Percentiles rank a stretch among this genome's conserved stretches.
Conservation (phyloP, 2,888 invertebrate species). For the Oxyscelio sp. region DNA sequence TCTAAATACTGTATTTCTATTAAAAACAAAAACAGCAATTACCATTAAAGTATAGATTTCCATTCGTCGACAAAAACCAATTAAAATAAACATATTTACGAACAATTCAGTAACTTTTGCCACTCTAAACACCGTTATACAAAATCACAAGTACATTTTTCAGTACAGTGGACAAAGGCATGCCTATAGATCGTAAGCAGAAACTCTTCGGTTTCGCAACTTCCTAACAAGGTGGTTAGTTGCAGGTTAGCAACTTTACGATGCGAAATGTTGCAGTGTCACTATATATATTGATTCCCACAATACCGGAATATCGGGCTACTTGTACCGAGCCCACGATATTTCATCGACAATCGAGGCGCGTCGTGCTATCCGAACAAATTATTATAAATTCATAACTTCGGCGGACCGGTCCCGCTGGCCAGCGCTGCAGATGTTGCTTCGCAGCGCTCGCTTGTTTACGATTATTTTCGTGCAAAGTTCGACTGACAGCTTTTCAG, state of each 20-base stretch:
- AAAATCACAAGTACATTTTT: no score
- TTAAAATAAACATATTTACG: no score
- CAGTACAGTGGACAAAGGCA: no score
- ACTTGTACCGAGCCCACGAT: constrained; percentile 62
- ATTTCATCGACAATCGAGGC: constrained; percentile 67
- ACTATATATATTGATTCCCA: constrained; percentile 50
- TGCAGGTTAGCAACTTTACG: constrained; percentile 86
- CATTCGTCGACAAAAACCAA: no score
- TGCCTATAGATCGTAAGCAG: no score
- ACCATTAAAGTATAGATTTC: no score
- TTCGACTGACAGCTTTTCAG: constrained; percentile 33
- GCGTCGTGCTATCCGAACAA: constrained; percentile 43
- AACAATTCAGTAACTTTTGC: no score
- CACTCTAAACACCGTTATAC: no score
- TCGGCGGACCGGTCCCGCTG: not conserved
- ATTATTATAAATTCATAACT: constrained; percentile 61
- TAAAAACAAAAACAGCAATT: no score
- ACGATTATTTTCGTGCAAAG: constrained; percentile 8
- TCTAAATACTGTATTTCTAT: no score
- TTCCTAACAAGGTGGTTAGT: constrained; percentile 88
- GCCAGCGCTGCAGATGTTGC: constrained; percentile 9
- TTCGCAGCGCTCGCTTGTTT: constrained; percentile 29
- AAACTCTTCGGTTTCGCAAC: no score
- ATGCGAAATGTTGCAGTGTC: constrained; percentile 84
- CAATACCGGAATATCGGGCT: constrained; percentile 36